Base-by-base conservation (phyloP, 2,888 invertebrate genomes). In the Aphodius sticticus region DNA sequence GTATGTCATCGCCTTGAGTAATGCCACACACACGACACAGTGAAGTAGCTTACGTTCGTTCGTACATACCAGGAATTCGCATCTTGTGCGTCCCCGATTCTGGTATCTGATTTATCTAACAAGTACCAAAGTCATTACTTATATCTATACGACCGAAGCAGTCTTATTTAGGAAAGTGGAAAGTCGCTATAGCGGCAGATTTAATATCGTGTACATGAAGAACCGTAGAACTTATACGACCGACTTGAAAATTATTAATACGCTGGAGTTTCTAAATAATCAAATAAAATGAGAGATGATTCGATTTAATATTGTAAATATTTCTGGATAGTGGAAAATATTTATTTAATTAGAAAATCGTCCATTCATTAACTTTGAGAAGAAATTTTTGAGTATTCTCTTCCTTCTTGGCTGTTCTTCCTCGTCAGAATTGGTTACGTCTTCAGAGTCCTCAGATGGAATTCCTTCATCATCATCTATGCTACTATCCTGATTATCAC, bases 101-200 rank as follows among this genome's bases (percentile, higher is more conserved):
- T 53, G 53, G 53, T 53, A 53, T 53, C 53, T 53, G 53, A 53
- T 53, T 53, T 53, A 53, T 53, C 53, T 53, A 53, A 53, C 53
- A 53, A 53, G 53, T 53, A 53, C 53, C 53, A 53, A 53, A 53
- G 53, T 53, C 53, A 53, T 53, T 53, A 53, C 53, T 53, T 53
- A 53, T 53, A 53, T 53, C 53, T 53, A 53, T 53, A 53, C 53
- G 53, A 5, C 53, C 53, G 53, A 53, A 53, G 53, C 53, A 53
- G 53, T 53, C 53, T 53, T 53, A 53, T 53, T 53, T 53, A 53
- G 53, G 53, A 53, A 53, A 53, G 53, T 53, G 53, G 53, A 53
- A 53, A 53, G 53, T 53, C 53, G 53, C 53, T 12, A 1, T 53
- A 53, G 9, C 53, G 53, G 12, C 53, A 53, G 53, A 53, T 53